phyloP scores from a whole-genome alignment of 2,113 vertebrate genomes.

The Grantiella picta region DNA sequence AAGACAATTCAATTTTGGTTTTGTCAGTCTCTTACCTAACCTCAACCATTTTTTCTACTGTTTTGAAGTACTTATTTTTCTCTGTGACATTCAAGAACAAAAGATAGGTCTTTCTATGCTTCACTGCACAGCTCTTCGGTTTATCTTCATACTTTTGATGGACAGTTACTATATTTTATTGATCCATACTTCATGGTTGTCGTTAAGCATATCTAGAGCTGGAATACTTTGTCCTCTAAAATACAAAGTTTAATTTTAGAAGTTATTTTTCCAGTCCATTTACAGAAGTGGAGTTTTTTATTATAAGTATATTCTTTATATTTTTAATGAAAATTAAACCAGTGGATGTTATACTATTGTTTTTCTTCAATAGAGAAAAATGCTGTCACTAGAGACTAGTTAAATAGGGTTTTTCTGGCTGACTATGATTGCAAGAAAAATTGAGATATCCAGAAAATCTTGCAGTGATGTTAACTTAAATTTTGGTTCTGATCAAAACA shows the following conservation, averaged over 20 bases:
- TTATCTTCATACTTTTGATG: neutral
- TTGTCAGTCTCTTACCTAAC: neutral
- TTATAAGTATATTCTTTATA: neutral
- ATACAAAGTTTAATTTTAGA: neutral
- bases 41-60: neutral
- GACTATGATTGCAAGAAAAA: neutral
- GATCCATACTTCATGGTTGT: neutral
- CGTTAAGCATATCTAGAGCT: neutral
- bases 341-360: neutral
- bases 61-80: neutral
- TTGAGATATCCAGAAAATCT: neutral
- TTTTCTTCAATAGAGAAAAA: neutral
- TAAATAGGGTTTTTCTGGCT: neutral
- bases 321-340: neutral
- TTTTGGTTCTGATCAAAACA: neutral
- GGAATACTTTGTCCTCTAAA: neutral
- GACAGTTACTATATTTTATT: neutral
- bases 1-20: neutral
- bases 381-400: neutral
- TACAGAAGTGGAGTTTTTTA: neutral
- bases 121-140: neutral
- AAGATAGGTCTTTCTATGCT: neutral
- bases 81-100: neutral
- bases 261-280: neutral
- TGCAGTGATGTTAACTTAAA: neutral